These are phyloP conservation scores for Plagodis dolabraria DNA, from an alignment of 2,888 invertebrate species.

Conservation along the genomic window DNA sequence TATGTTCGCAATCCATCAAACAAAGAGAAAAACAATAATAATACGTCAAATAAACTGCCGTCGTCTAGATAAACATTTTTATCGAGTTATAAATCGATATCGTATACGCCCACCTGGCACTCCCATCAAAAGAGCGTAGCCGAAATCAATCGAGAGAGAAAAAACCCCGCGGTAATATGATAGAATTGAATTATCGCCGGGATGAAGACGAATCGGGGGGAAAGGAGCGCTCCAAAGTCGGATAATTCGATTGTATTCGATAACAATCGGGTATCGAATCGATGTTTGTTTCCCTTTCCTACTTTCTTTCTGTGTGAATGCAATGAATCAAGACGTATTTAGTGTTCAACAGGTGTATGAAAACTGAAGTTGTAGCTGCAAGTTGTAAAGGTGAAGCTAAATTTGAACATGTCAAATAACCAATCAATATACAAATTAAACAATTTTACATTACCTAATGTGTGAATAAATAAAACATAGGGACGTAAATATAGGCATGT, in stretches of 20 bases:
- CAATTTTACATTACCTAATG: neutral
- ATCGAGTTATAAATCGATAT: slow-evolving; percentile 32
- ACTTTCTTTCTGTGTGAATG: slow-evolving; percentile 49
- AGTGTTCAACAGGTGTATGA: slow-evolving; percentile 65
- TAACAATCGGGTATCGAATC: slow-evolving; percentile 73
- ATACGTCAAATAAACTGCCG: slow-evolving; percentile 15
- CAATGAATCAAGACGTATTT: slow-evolving; percentile 58
- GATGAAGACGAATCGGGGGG: slow-evolving; percentile 66
- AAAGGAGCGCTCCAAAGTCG: slow-evolving; percentile 49
- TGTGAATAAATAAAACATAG: neutral
- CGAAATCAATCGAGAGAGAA: slow-evolving; percentile 76
- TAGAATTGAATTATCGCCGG: slow-evolving; percentile 81
- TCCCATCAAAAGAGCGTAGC: slow-evolving; percentile 37
- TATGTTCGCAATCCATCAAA: slow-evolving; percentile 20
- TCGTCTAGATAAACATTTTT: slow-evolving; percentile 20
- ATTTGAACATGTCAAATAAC: neutral
- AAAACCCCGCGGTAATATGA: slow-evolving; percentile 76
- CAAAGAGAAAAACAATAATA: slow-evolving; percentile 18
- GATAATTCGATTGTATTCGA: slow-evolving; percentile 80
- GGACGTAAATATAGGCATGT: no score
- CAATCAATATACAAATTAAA: neutral
- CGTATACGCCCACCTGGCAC: slow-evolving; percentile 22
- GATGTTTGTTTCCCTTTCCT: slow-evolving; percentile 57
- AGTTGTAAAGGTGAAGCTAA: no score
- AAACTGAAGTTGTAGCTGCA: neutral